phyloP scores from a whole-genome alignment of 2,888 invertebrate species.

The Drosophila birchii region DNA sequence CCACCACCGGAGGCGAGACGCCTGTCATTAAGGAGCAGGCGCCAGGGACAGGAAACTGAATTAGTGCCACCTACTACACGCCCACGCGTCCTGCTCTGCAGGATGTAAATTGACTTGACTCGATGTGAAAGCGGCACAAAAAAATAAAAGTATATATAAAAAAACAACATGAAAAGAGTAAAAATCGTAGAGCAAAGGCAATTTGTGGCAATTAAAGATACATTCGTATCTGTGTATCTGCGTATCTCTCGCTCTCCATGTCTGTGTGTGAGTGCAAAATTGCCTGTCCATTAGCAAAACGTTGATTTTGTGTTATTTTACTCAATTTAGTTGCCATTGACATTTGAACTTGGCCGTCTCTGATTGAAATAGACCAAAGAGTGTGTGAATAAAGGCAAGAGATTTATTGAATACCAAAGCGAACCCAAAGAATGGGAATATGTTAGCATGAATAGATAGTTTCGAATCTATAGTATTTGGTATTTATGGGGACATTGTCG shows the following conservation, averaged over 20 bases:
- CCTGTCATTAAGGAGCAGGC: slow-evolving; percentile 49
- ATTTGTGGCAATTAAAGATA: slow-evolving; percentile 73
- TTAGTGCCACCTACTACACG: slow-evolving; percentile 47
- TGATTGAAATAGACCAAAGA: slow-evolving; percentile 52
- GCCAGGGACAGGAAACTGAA: slow-evolving; percentile 47
- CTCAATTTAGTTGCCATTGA: slow-evolving; percentile 75
- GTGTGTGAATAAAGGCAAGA: slow-evolving; percentile 21
- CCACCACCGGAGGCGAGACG: slow-evolving; percentile 13
- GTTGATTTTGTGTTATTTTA: slow-evolving; percentile 47
- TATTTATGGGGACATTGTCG: slow-evolving; percentile 11
- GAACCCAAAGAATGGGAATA: slow-evolving; percentile 10
- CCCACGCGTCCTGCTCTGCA: slow-evolving; percentile 30
- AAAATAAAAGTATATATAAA: slow-evolving; percentile 4
- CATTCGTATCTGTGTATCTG: slow-evolving; percentile 38
- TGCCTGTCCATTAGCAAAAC: slow-evolving; percentile 67
- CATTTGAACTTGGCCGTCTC: slow-evolving; percentile 70
- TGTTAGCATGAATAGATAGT: slow-evolving; percentile 29
- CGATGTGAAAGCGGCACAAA: slow-evolving; percentile 20
- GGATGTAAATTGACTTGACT: slow-evolving; percentile 45
- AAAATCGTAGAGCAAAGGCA: slow-evolving; percentile 51
- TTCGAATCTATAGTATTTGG: slow-evolving; percentile 24
- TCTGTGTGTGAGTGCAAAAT: slow-evolving; percentile 56
- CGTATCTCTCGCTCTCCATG: background rate
- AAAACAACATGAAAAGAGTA: background rate
- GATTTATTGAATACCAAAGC: slow-evolving; percentile 34